These are phyloP conservation scores for Bombus huntii DNA, from an alignment of 1,140 invertebrate genomes.

Conservation along the genomic window DNA sequence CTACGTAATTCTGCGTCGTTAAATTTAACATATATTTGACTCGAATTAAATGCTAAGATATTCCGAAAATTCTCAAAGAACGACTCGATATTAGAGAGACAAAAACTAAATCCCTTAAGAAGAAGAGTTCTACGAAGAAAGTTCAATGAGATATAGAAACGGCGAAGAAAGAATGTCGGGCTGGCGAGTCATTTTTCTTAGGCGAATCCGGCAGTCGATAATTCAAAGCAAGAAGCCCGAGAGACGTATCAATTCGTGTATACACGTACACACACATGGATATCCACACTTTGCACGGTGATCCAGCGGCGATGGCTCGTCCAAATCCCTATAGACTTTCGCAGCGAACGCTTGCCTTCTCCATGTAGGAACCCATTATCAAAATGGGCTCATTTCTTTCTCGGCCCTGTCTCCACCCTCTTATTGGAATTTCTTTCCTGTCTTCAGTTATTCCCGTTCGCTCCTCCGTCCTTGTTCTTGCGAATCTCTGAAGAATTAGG, in stretches of 20 bases:
- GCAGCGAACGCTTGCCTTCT: conserved; percentile 67
- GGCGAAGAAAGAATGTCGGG: not conserved
- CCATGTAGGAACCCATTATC: conserved; percentile 78
- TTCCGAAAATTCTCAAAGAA: no score
- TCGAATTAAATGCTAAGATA: no score
- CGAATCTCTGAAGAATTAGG: conserved; percentile 63
- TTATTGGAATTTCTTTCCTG: conserved; percentile 71
- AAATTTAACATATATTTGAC: no score
- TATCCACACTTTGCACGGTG: conserved; percentile 66
- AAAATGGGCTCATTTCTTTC: conserved; percentile 81
- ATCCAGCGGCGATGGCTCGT: conserved; percentile 71
- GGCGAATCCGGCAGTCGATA: conserved; percentile 62
- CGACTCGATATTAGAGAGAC: not conserved
- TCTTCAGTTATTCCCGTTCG: conserved; percentile 55
- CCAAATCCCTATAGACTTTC: conserved; percentile 78
- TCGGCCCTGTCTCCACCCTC: conserved; percentile 67
- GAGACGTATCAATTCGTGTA: conserved; percentile 46
- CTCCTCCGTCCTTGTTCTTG: conserved; percentile 15
- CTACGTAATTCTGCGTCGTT: no score
- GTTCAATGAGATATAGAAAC: not conserved
- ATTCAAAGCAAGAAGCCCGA: conserved; percentile 60
- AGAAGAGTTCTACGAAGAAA: not conserved
- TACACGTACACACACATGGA: conserved; percentile 47
- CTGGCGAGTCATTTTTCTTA: conserved; percentile 29
- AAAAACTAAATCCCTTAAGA: not conserved